phyloP scores from a whole-genome alignment of 2,113 vertebrate genomes.

The Oryctolagus cuniculus region DNA sequence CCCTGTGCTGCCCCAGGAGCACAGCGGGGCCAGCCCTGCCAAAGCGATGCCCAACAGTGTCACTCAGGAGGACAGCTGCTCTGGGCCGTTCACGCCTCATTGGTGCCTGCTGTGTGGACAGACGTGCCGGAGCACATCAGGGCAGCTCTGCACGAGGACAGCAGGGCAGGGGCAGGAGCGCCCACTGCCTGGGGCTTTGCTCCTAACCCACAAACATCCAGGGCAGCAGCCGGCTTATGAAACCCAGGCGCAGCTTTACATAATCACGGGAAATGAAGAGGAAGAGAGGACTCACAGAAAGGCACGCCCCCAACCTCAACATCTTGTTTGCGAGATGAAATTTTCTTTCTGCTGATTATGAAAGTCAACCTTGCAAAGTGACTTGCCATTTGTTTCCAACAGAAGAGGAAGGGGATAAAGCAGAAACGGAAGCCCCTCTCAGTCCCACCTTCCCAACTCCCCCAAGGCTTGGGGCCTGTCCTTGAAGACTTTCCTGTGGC shows the following conservation, averaged over 20 bases:
- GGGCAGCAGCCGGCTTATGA: conserved; percentile 63
- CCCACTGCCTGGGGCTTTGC: conserved; percentile 19
- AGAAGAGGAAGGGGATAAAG: not conserved
- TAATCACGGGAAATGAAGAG: conserved; percentile 39
- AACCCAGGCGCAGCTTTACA: conserved; percentile 56
- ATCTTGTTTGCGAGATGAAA: conserved; percentile 32
- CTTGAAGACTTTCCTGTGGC: not conserved
- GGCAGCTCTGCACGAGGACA: not conserved
- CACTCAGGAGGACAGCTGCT: conserved; percentile 69
- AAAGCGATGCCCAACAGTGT: conserved; percentile 54
- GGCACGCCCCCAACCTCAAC: not conserved
- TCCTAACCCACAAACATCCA: conserved; percentile 26
- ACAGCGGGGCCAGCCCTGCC: not conserved
- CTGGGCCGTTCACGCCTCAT: conserved; percentile 36
- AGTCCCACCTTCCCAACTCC: not conserved
- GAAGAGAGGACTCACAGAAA: not conserved
- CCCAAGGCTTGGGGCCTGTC: not conserved
- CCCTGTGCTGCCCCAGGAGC: conserved; percentile 12
- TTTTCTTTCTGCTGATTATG: conserved; percentile 13
- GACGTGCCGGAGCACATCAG: conserved; percentile 30
- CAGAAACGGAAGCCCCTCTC: not conserved
- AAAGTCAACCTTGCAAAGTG: not conserved
- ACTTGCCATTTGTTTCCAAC: not conserved
- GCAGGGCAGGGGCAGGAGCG: conserved; percentile 23
- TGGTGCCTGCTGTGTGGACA: not conserved